phyloP scores from a whole-genome alignment of 2,113 vertebrate genomes.

The Manacus vitellinus region DNA sequence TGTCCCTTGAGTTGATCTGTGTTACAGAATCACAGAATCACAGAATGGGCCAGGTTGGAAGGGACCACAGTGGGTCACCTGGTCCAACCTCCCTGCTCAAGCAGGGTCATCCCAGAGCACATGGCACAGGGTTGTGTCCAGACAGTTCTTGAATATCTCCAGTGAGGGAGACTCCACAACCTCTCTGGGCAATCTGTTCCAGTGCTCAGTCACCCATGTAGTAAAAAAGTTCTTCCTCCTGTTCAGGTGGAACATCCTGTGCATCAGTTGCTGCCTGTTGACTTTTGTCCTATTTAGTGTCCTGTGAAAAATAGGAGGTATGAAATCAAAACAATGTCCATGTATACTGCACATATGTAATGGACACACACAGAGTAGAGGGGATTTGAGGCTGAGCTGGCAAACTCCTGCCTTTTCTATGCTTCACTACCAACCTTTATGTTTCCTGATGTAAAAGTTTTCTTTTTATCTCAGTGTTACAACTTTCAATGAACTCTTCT shows the following conservation, averaged over 20 bases:
- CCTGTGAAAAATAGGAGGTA: no score
- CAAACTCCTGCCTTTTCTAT: neutral
- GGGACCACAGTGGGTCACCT: neutral
- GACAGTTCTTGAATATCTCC: no score
- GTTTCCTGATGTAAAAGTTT: neutral
- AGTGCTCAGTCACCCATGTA: no score
- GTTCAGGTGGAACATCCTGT: no score
- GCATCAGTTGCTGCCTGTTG: no score
- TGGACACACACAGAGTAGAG: neutral
- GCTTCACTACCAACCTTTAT: neutral
- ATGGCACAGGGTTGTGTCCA: no score
- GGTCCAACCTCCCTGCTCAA: neutral
- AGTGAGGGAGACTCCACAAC: no score
- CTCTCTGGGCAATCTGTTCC: no score
- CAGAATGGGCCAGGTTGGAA: neutral
- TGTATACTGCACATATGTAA: fast-evolving
- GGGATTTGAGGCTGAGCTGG: neutral
- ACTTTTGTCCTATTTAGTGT: no score
- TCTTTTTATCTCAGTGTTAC: neutral
- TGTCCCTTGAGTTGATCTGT: neutral
- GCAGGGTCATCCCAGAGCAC: no score
- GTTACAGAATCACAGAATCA: neutral
- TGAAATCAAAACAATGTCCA: neutral
- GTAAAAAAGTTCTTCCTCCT: no score
- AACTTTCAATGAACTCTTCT: neutral